These are phyloP conservation scores for Oikopleura dioica DNA, from an alignment of 23 tunicate genomes.

Conservation along the genomic window DNA sequence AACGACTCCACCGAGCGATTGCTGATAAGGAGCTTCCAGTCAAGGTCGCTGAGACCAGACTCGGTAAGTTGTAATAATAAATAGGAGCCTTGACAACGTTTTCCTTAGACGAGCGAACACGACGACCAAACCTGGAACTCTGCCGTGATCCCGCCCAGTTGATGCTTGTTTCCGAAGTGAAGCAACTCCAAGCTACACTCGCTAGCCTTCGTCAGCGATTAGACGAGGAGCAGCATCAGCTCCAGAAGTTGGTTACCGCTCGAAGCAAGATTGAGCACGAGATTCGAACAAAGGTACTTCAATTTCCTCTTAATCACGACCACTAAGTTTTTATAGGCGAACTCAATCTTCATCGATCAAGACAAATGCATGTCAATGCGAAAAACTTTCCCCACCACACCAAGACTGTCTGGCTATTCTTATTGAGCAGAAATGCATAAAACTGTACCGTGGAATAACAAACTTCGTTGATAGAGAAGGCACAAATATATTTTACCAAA, in stretches of 20 bases:
- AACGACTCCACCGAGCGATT: slow-evolving; percentile 44
- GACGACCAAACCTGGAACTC: slow-evolving; percentile 81
- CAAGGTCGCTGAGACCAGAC: slow-evolving; percentile 71
- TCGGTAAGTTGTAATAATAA: too few species aligned
- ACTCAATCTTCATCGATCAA: slow-evolving; percentile 70
- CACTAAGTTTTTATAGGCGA: slow-evolving; percentile 60
- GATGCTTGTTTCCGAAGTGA: slow-evolving; percentile 69
- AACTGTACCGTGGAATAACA: too few species aligned
- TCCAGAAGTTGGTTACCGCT: slow-evolving; percentile 71
- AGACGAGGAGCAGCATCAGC: slow-evolving; percentile 58
- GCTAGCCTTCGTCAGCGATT: slow-evolving; percentile 28
- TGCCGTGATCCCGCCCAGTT: slow-evolving; percentile 85
- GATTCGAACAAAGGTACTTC: too few species aligned
- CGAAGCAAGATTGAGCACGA: slow-evolving; percentile 73
- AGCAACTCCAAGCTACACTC: slow-evolving; percentile 59
- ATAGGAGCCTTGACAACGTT: too few species aligned
- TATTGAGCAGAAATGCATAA: too few species aligned
- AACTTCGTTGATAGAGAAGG: too few species aligned
- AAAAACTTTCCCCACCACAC: slow-evolving; percentile 89
- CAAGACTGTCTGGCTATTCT: slow-evolving; percentile 54
- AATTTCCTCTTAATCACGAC: too few species aligned
- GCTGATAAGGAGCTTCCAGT: slow-evolving; percentile 74
- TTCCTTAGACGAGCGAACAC: slow-evolving; percentile 82
- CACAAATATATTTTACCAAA: too few species aligned
- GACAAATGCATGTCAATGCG: slow-evolving; percentile 94